Conservation (phyloP, 2,888 invertebrate species). For the Sminthurides aquaticus region DNA sequence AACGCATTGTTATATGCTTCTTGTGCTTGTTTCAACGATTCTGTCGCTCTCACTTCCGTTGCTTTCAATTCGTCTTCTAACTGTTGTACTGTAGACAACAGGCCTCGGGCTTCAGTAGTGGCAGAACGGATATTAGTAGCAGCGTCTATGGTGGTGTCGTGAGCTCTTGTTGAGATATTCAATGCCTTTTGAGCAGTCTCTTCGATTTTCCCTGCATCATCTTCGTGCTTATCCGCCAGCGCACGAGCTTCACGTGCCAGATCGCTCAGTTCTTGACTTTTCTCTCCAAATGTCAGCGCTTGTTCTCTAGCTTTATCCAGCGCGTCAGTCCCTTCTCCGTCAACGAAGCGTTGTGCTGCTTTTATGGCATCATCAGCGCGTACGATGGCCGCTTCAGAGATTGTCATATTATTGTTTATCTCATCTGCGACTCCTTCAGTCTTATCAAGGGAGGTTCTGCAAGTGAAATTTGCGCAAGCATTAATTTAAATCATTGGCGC, state of each 20-base stretch:
- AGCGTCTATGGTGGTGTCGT: slow-evolving; percentile 69
- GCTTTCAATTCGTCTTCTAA: slow-evolving; percentile 54
- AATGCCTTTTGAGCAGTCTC: slow-evolving; percentile 70
- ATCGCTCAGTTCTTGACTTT: slow-evolving; percentile 84
- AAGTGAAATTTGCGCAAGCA: background rate
- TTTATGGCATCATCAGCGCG: slow-evolving; percentile 61
- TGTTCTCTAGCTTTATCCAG: slow-evolving; percentile 69
- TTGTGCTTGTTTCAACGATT: slow-evolving; percentile 65
- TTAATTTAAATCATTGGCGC: no score
- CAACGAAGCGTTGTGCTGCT: slow-evolving; percentile 68
- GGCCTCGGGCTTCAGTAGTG: slow-evolving; percentile 50
- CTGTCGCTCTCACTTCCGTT: slow-evolving; percentile 64
- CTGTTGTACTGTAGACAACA: slow-evolving; percentile 42
- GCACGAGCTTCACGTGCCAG: slow-evolving; percentile 81
- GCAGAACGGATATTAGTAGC: slow-evolving; percentile 67
- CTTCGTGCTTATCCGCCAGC: slow-evolving; percentile 64
- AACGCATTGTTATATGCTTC: slow-evolving; percentile 75
- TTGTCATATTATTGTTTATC: slow-evolving; percentile 54
- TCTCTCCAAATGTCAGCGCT: slow-evolving; percentile 78
- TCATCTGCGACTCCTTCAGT: slow-evolving; percentile 37
- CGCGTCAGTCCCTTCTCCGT: slow-evolving; percentile 74
- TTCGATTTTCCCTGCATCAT: slow-evolving; percentile 69
- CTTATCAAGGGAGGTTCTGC: slow-evolving; percentile 30
- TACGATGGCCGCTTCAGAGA: slow-evolving; percentile 58
- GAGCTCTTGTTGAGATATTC: slow-evolving; percentile 72